Evolutionary conservation across 1,140 invertebrate genomes (phyloP), one percentile per base, ranked within the genome.

Genomic region (Amphibalanus amphitrite): DNA sequence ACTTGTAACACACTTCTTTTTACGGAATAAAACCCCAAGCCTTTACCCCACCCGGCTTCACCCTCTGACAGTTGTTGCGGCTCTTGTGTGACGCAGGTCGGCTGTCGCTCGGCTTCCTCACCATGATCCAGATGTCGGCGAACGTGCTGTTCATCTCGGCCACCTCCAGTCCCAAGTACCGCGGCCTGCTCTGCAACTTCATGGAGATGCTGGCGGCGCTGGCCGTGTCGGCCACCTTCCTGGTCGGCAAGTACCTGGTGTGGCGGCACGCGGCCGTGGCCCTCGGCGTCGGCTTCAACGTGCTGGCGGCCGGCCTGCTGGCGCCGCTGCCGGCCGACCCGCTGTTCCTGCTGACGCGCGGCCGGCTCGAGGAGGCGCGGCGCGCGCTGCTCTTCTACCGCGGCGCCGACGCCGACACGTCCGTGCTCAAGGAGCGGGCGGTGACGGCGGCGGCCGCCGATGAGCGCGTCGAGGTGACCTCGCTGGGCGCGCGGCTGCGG

Each of bases 311-410:
- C 3, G 69, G 64, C 26, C 69, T 75, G 20, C 67, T 75, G 28
- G 73, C 73, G 65, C 73, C 73, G 0, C 68, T 74, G 40, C 69
- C 71, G 20, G 70, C 67, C 3, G 70, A 64, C 29, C 67, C 73
- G 26, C 72, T 75, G n/a, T 75, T 72, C 30, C 72, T 75, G 26
- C 75, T 74, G 20, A 72, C 73, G 69, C 74, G 72, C 1, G 73
- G 73, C 25, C 74, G 74, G 38, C 74, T 73, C 73, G 47, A 59
- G 47, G 47, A 73, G 8, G 75, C 74, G 69, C 74, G 73, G 4
- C 75, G 72, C 25, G 74, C 74, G 33, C 74, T 73, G 75, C 72
- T 74, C n/a, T 70, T 75, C 28, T 70, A 71, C 47, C 72, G 72
- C 28, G 75, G 75, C 29, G 72, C 69, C 69, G 73, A 74, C 38